Percentiles rank a stretch among this genome's conserved stretches.
These are phyloP conservation scores for Paradisaea rubra DNA, from an alignment of 2,113 vertebrate species.

Conservation along the genomic window DNA sequence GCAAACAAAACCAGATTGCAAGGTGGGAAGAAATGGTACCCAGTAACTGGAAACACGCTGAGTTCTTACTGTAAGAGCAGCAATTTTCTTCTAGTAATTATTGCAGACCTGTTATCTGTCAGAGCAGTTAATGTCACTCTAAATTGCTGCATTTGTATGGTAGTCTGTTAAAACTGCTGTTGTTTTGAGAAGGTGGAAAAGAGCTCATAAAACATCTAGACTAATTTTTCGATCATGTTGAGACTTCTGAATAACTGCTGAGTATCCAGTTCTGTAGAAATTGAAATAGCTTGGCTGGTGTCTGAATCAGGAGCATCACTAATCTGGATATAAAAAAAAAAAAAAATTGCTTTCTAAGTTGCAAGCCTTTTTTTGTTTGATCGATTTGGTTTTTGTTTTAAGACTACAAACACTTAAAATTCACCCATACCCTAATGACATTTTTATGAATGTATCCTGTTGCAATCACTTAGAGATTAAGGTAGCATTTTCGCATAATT, in stretches of 20 bases:
- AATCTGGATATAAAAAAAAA: not conserved
- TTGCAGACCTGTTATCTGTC: not conserved
- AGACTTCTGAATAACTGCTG: not conserved
- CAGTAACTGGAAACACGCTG: not conserved
- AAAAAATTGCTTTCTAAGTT: not conserved
- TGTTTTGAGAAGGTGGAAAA: not conserved
- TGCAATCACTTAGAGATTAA: not conserved
- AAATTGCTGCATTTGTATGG: not conserved
- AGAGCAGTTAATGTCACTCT: not conserved
- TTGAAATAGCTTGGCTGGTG: not conserved
- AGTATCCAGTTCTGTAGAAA: not conserved
- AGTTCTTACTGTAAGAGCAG: not conserved
- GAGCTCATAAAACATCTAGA: not conserved
- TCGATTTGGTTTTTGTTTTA: not conserved
- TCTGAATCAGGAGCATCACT: not conserved
- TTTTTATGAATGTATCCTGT: not conserved
- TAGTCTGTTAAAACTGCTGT: not conserved
- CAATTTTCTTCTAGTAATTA: conserved; percentile 1
- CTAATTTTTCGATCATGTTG: not conserved
- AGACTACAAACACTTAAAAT: not conserved
- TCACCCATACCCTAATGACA: not conserved
- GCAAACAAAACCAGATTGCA: not conserved
- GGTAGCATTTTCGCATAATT: not conserved
- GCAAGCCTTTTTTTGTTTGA: not conserved
- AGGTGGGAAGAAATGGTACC: not conserved